These are phyloP conservation scores for Drosophila guanche DNA, from an alignment of 1,140 invertebrate species.

Conservation along the genomic window DNA sequence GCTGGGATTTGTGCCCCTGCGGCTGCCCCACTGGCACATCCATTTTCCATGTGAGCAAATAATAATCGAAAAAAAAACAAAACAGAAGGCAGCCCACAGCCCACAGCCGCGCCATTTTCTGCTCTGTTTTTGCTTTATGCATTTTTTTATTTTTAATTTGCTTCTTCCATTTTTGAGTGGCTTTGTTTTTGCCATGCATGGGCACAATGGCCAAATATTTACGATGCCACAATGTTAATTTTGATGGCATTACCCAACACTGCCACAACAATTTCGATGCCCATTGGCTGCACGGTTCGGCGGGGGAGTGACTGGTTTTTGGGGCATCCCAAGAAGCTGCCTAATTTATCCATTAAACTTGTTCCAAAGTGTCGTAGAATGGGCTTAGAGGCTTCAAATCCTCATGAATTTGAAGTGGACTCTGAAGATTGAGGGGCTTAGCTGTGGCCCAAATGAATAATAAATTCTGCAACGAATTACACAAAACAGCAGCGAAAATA, in stretches of 20 bases:
- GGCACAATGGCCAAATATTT: slow-evolving; percentile 55
- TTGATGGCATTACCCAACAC: slow-evolving; percentile 63
- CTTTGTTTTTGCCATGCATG: slow-evolving; percentile 17
- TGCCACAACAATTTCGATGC: slow-evolving; percentile 42
- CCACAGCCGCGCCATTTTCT: slow-evolving; percentile 32
- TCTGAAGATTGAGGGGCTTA: background rate
- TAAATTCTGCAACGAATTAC: background rate
- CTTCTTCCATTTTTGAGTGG: slow-evolving; percentile 23
- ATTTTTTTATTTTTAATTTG: slow-evolving; percentile 3
- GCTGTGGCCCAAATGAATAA: background rate
- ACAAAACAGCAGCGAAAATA: background rate
- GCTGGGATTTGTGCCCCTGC: slow-evolving; percentile 61
- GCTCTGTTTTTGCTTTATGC: slow-evolving; percentile 8
- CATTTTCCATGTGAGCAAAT: slow-evolving; percentile 41
- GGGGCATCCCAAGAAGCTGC: slow-evolving; percentile 1
- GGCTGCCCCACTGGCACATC: slow-evolving; percentile 45
- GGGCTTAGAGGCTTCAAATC: slow-evolving; percentile 15
- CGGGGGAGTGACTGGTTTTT: slow-evolving; percentile 9
- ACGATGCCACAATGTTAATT: slow-evolving; percentile 74
- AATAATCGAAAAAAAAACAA: slow-evolving; percentile 13
- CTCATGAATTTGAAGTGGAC: background rate
- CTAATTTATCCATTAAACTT: slow-evolving; percentile 46
- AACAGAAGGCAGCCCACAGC: too few relatives aligned
- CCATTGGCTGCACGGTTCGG: slow-evolving; percentile 25
- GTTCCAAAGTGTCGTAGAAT: slow-evolving; percentile 16